Percentiles rank a stretch among this genome's conserved stretches.
These are phyloP conservation scores for Egretta garzetta DNA, from an alignment of 2,113 vertebrate species.

Conservation along the genomic window DNA sequence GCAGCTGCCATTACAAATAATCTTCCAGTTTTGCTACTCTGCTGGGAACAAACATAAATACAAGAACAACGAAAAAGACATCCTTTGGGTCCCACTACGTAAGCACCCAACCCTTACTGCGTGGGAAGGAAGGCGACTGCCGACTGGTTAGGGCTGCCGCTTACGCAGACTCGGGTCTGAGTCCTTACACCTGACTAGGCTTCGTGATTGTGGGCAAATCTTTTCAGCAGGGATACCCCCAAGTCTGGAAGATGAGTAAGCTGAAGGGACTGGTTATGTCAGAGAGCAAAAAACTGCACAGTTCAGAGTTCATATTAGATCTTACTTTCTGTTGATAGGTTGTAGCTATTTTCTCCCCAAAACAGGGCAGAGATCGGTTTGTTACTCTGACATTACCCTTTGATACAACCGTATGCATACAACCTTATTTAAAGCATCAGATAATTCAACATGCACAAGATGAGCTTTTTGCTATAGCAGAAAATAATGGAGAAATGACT, in stretches of 20 bases:
- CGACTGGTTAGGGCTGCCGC: background rate
- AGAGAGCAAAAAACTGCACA: background rate
- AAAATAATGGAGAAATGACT: background rate
- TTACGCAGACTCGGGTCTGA: rapidly evolving
- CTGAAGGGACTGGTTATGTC: background rate
- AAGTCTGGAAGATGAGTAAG: background rate
- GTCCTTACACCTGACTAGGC: background rate
- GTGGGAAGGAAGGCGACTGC: rapidly evolving
- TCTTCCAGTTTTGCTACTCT: background rate
- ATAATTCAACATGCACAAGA: background rate
- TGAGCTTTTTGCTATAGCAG: rapidly evolving
- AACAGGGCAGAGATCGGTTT: background rate
- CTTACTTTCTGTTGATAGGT: background rate
- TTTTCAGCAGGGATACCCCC: rapidly evolving
- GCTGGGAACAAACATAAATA: background rate
- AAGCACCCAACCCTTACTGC: background rate
- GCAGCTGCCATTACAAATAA: background rate
- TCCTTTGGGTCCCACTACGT: background rate
- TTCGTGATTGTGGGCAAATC: rapidly evolving
- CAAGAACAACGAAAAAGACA: rapidly evolving
- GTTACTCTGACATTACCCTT: background rate
- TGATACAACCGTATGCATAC: background rate
- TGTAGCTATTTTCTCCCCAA: background rate
- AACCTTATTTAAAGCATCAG: background rate
- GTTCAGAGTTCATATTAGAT: background rate